A percentile compares a stretch with the other conserved stretches of the same genome.
Evolutionary conservation across 2,888 invertebrate species (phyloP).

Genomic region (Drosophila anomelani): DNA sequence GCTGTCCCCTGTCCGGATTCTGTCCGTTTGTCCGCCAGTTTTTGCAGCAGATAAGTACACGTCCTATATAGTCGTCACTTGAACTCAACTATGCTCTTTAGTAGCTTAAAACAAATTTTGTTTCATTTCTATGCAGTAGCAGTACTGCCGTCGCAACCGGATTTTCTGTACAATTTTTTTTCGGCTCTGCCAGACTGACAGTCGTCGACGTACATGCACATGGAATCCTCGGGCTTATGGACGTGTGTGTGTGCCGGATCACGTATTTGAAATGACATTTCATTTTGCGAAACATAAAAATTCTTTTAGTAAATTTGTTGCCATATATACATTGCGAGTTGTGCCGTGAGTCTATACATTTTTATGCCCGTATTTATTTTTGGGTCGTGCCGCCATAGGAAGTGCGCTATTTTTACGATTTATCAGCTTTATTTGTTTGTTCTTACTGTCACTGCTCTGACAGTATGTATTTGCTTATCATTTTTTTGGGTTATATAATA

Average conservation of each 20-base stretch:
- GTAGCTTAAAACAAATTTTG: conserved; percentile 71
- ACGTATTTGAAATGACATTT: conserved; percentile 74
- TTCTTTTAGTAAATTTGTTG: conserved; percentile 57
- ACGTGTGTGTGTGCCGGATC: conserved; percentile 40
- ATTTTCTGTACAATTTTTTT: conserved; percentile 43
- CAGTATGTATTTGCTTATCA: conserved; percentile 8
- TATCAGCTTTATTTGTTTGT: conserved; percentile 30
- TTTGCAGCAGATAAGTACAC: conserved; percentile 64
- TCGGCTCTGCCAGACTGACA: conserved; percentile 28
- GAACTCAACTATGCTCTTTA: conserved; percentile 74
- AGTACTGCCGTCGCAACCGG: conserved; percentile 39
- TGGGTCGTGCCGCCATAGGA: conserved; percentile 20
- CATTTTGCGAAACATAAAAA: conserved; percentile 64
- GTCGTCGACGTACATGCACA: conserved; percentile 29
- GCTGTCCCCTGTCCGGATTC: conserved; percentile 1
- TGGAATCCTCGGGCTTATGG: conserved; percentile 31
- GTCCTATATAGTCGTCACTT: conserved; percentile 60
- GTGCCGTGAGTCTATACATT: conserved; percentile 39
- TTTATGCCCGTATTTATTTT: conserved; percentile 45
- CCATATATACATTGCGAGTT: conserved; percentile 33
- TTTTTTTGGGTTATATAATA: conserved; percentile 35
- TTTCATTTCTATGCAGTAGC: conserved; percentile 61
- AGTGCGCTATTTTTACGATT: conserved; percentile 44
- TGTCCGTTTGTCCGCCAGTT: conserved; percentile 15
- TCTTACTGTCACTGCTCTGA: conserved; percentile 9